Evolutionary conservation across 1,140 invertebrate species (phyloP), one percentile per base, ranked within the genome.

Genomic region (Sarcophaga peregrina): DNA sequence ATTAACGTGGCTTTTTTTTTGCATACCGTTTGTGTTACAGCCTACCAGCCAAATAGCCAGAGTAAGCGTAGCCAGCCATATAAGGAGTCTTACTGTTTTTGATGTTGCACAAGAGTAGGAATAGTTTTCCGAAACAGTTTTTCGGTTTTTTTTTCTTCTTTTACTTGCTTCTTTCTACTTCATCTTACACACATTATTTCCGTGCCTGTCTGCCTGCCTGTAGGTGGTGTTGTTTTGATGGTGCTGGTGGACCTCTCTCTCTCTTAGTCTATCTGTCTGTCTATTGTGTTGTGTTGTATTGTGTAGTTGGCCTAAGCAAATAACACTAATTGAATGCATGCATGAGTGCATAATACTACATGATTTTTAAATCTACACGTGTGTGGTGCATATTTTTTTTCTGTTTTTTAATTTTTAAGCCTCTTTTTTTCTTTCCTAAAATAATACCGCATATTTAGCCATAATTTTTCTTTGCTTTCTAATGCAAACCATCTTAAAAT

Each of bases 301-400:
- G 25, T 37, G 4, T 37, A 2, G 17, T 52, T 48, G 75, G 75
- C 47, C 75, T 20, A 78, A 78, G 75, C 75, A 78, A 78, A 78
- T 78, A 78, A 78, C 75, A 78, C 75, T 78, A 78, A 78, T 78
- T 78, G 75, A 78, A 78, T 46, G 75, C 50, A 78, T 78, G 75
- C 75, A 78, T 78, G 75, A 78, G 47, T 78, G n/a, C 75, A 78
- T 78, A 78, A 78, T 78, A 78, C 47, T 78, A 78, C 75, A 78
- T 78, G 75, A 78, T 78, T 78, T 78, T 52, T 78, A 78, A 78
- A 78, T 78, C 75, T 78, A 78, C 75, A 78, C 75, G 75, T 78
- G 74, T 76, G 75, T 78, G 75, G 75, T 78, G 45, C 13, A 76
- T n/a, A n/a, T 47, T 47, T 47, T 76, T 76, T 62, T 62, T 10